A percentile compares a stretch with the other conserved stretches of the same genome.
Evolutionary conservation across 2,797 vertebrate genomes (phyloP).

Genomic region (Hippopotamyrus pictus): DNA sequence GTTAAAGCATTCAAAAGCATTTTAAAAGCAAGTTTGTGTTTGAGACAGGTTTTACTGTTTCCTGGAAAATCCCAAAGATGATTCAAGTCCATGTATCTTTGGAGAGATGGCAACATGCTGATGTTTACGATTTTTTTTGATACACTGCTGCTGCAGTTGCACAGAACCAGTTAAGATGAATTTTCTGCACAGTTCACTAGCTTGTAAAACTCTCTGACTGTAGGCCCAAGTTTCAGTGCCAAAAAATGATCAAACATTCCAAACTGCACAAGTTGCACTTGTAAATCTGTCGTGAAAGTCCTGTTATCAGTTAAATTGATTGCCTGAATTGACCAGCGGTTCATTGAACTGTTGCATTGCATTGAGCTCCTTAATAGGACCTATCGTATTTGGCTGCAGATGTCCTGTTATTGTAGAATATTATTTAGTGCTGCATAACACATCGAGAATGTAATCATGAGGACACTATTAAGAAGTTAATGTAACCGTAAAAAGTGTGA

Average conservation of each 20-base stretch:
- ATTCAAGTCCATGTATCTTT: not conserved
- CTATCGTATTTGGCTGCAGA: not conserved
- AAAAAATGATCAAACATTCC: not conserved
- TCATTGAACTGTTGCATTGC: not conserved
- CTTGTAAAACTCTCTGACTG: not conserved
- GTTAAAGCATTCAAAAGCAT: not conserved
- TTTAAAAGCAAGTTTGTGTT: not conserved
- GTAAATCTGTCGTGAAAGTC: not conserved
- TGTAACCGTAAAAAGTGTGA: not conserved
- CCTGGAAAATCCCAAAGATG: not conserved
- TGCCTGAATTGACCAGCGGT: not conserved
- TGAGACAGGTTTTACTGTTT: not conserved
- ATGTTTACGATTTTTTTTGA: not conserved
- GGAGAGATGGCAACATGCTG: not conserved
- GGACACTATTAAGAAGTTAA: not conserved
- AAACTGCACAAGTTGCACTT: not conserved
- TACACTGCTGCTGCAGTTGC: not conserved
- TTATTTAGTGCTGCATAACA: not conserved
- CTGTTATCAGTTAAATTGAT: not conserved
- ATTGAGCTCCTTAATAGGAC: not conserved
- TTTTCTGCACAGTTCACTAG: not conserved
- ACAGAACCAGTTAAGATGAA: not conserved
- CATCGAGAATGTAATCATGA: not conserved
- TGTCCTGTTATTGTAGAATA: not conserved
- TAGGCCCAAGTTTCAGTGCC: not conserved